Base-by-base conservation (phyloP, 2,797 vertebrate genomes). In the Sitta carolinensis region DNA sequence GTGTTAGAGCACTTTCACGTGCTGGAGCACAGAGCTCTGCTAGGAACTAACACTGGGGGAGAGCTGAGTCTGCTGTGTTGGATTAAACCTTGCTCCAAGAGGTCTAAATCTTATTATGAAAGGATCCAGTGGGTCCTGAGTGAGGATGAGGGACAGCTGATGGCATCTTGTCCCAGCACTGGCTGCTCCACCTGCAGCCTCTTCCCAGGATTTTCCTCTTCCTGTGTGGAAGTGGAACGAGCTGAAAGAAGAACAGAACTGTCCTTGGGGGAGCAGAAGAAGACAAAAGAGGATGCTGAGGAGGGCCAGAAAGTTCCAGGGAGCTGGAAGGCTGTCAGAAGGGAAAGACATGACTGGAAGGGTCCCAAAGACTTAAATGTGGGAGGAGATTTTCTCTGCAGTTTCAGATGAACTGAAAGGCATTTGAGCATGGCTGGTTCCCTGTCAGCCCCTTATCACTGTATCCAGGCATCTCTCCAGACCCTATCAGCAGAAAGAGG, bases 301-400 rank as follows among this genome's bases (percentile, higher is more conserved):
- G 36, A 94, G 29, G 74, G 36, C 36, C 79, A 91, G 76, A 75
- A 91, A 89, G 82, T 87, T 59, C 66, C 1, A 2, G 48, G 36
- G 23, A 92, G 32, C 75, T 94, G 81, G 81, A 91, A 93, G 66
- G 62, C 62, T 87, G 54, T 87, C 66, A 91, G 89, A 95, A 76
- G 48, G 48, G 58, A 89, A 89, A 87, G 67, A 78, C 58, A 57
- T 43, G 61, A 57, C 70, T 93, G 88, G 74, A 94, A 90, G 16
- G 17, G 11, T 90, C 90, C 80, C 83, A 90, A 76, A 90, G 74
- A 61, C 40, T 67, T 62, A 86, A 66, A 78, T 38, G 15, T 73
- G 59, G 51, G 68, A 90, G 67, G 75, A 64, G 78, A 91, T 88
- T 88, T 92, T 79, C 84, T 90, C 75, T 67, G 48, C 36, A 51